Base-by-base conservation (phyloP, 2,888 invertebrate species). In the Pristionchus arcanus region DNA sequence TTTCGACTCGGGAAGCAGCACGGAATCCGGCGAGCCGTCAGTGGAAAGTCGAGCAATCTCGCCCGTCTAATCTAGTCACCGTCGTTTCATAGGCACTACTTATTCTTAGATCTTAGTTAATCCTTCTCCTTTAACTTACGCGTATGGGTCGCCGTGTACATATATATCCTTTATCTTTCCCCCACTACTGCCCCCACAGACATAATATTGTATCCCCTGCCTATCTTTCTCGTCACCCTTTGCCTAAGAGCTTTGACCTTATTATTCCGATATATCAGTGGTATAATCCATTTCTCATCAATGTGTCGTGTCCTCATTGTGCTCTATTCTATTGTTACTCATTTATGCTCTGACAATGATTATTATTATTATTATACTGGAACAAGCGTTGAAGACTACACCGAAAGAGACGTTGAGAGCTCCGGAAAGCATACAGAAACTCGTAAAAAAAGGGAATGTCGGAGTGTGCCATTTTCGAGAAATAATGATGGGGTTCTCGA, bases 111-210 rank as follows among this genome's bases (percentile, higher is more conserved):
- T 49, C 31, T n/a, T 84, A 37, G 25, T 28, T 49, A 25, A 19
- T 86, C 34, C n/a, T 31, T 25, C 21, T 63, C 63, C 42, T 59
- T 68, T 87, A 63, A 68, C 87, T 87, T 37, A 68, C 87, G n/a
- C 21, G 31, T 87, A 87, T 87, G 87, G 87, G 87, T 87, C 59
- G 53, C 15, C 37, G 87, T 87, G 87, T 87, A 87, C 87, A 87
- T 87, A 87, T 49, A 49, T 49, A 34, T 49, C 34, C n/a, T 16
- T 63, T 55, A 25, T 59, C 34, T 31, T 53, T 37, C 84, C 21
- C 31, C 42, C 5, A 9, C 3, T 49, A 53, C 59, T 53, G 34
- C 86, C 34, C 68, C 55, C 34, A 2, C 59, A 42, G 4, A 81
- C 49, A 49, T 28, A 28, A n/a, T 81, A 13, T 15, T 66, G n/a